Percentiles rank a stretch among this genome's conserved stretches.
Conservation (phyloP, 2,888 invertebrate genomes). For the Thera obeliscata region DNA sequence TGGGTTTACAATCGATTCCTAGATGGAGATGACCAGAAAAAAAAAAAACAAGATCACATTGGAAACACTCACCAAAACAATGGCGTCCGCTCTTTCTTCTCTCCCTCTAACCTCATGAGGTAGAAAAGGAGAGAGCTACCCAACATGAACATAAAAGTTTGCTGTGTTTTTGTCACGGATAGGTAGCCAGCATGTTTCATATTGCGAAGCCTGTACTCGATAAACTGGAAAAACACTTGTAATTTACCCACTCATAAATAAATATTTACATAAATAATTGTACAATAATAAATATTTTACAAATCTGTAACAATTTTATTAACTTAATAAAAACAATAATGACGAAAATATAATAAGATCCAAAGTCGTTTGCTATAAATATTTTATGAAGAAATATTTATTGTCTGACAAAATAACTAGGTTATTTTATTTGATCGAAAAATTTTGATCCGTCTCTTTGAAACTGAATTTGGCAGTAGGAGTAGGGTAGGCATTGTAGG, state of each 20-base stretch:
- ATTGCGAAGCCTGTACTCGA: conserved; percentile 72
- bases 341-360: no score
- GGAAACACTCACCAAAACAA: conserved; percentile 68
- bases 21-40: neutral
- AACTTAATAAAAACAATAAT: no score
- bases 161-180: conserved; percentile 65
- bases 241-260: no score
- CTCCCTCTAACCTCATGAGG: conserved; percentile 77
- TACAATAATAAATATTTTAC: neutral
- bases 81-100: conserved; percentile 67
- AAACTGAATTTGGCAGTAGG: no score
- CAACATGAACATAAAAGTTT: conserved; percentile 75
- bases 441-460: no score
- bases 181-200: conserved; percentile 64
- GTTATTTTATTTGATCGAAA: no score
- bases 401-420: no score
- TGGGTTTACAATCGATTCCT: no score
- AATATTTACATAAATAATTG: no score
- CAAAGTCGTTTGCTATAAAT: no score
- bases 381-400: no score
- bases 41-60: neutral
- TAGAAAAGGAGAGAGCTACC: conserved; percentile 78
- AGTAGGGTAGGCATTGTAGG: no score
- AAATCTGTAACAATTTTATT: neutral
- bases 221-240: conserved; percentile 53